Base-by-base conservation (phyloP, 2,113 vertebrate species). In the Athene noctua region DNA sequence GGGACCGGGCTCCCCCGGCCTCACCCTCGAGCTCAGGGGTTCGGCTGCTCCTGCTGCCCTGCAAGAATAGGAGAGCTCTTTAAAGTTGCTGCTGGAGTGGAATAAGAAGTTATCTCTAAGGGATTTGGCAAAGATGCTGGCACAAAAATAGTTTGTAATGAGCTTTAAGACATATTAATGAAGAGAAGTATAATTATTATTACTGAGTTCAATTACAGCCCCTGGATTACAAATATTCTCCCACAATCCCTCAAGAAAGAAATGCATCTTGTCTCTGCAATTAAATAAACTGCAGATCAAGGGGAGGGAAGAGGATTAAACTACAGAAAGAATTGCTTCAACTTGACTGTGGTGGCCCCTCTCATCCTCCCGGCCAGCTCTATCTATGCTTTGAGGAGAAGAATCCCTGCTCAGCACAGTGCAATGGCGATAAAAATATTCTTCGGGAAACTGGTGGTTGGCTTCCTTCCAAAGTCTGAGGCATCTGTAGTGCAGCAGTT, bases 161-260 rank as follows among this genome's bases (percentile, higher is more conserved):
- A 96, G 95, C 92, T 91, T 92, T 96, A 95, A 94, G 95, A 94
- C 92, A 91, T 81, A 92, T 94, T 96, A 95, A 96, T 91, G 92
- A 96, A 94, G 95, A 92, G 94, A 94, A 95, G 94, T 91, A 72
- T 95, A 95, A 95, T 96, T 92, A 95, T 97, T 97, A 92, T 95
- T 93, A 91, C 92, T 2, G 65, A 94, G 95, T 95, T 96, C 97
- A 95, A 90, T 96, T 93, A 94, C 96, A 96, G 94, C 80, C 86
- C 88, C 29, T 89, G 93, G 93, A 94, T 97, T 97, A 95, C 95
- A 97, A 95, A 93, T 94, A 96, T 73, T 94, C 86, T 92, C 95
- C 92, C 93, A 96, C 92, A 96, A 77, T 87, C 94, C 95, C 95
- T 87, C 87, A 91, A 96, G 96, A 92, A 97, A 95, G 92, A 65